These are phyloP conservation scores for Cebus imitator DNA, from an alignment of 2,113 vertebrate species.

Conservation along the genomic window DNA sequence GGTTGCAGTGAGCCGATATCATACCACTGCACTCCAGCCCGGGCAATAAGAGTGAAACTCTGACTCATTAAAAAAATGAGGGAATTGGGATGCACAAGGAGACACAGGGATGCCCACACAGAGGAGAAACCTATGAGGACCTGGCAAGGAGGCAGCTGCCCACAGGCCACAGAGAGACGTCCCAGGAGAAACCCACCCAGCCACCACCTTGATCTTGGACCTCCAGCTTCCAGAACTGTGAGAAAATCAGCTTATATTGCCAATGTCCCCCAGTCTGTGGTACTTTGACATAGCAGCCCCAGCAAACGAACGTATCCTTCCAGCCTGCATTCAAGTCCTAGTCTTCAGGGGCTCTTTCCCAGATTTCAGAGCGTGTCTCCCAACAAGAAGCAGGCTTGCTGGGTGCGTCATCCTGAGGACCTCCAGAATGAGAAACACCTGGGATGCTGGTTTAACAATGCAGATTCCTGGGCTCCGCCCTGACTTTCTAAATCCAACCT, in stretches of 20 bases:
- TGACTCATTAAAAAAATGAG: neutral
- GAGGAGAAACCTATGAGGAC: neutral
- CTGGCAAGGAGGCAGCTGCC: accelerated
- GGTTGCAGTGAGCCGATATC: too few relatives aligned
- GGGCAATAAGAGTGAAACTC: too few relatives aligned
- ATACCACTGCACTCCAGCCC: too few relatives aligned
- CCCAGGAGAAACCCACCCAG: neutral
- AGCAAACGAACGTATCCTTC: neutral
- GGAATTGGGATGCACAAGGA: neutral
- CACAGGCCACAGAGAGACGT: too few relatives aligned
- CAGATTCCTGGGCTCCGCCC: neutral
- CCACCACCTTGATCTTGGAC: too few relatives aligned
- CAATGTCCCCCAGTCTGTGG: neutral
- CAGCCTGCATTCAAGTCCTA: neutral
- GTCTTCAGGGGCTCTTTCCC: neutral
- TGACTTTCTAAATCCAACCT: neutral
- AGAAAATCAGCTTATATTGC: neutral
- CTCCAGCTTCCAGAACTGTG: neutral
- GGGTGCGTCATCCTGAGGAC: too few relatives aligned
- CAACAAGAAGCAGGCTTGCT: neutral
- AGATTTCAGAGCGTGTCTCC: accelerated
- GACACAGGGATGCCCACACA: neutral
- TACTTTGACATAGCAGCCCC: neutral
- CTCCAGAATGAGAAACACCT: neutral
- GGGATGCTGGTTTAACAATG: neutral